A percentile compares a stretch with the other conserved stretches of the same genome.
Evolutionary conservation across 2,888 invertebrate genomes (phyloP).

Genomic region (Steromphala cineraria): DNA sequence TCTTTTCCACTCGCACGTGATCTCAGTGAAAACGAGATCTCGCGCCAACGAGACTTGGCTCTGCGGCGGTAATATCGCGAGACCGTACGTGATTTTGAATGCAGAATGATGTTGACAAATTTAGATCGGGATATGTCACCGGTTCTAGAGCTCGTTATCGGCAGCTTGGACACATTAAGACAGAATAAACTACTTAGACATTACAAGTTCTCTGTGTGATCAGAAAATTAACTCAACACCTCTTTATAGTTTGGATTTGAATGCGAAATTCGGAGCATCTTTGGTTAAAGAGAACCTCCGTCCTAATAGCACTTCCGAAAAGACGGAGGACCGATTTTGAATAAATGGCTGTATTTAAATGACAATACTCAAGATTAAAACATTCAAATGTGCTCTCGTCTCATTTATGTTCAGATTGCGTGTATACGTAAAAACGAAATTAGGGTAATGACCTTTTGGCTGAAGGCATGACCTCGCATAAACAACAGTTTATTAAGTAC

Average conservation of each 20-base stretch:
- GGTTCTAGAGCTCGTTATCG: background rate
- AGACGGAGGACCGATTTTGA: too few species aligned
- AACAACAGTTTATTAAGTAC: too few species aligned
- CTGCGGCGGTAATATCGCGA: background rate
- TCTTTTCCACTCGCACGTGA: background rate
- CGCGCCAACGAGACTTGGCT: slow-evolving; percentile 9
- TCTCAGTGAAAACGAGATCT: slow-evolving; percentile 5
- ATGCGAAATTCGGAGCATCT: background rate
- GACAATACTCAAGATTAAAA: too few species aligned
- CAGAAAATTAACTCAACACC: background rate
- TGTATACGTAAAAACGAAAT: too few species aligned
- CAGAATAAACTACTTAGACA: slow-evolving; percentile 15
- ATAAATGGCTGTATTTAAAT: too few species aligned
- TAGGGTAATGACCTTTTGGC: too few species aligned
- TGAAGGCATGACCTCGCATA: too few species aligned
- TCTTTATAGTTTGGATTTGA: background rate
- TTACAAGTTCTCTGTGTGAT: background rate
- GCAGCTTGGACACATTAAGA: slow-evolving; percentile 5
- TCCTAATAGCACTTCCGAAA: too few species aligned
- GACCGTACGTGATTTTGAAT: slow-evolving; percentile 18
- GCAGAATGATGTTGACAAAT: slow-evolving; percentile 10
- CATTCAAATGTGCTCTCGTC: too few species aligned
- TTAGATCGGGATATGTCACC: slow-evolving; percentile 10
- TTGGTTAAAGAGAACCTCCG: too few species aligned
- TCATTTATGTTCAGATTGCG: too few species aligned